phyloP scores from a whole-genome alignment of 2,888 invertebrate species.

The Clistopyga incitator region DNA sequence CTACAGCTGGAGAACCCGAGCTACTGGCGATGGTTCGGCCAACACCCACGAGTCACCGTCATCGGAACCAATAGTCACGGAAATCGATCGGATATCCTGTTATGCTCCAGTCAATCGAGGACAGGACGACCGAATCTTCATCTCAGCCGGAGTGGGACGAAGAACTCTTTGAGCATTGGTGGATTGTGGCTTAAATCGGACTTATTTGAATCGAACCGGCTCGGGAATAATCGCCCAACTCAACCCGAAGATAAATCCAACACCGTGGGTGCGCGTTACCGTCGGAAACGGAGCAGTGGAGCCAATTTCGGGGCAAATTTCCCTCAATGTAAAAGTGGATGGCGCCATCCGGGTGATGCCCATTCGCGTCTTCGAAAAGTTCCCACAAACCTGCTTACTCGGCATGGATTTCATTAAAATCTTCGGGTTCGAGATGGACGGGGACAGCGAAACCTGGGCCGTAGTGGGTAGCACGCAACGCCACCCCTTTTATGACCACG shows the following conservation, averaged over 20 bases:
- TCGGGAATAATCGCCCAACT: neutral
- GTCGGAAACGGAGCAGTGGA: slow-evolving; percentile 15
- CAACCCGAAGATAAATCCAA: neutral
- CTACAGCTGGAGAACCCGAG: neutral
- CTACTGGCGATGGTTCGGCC: neutral
- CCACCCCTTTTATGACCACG: neutral
- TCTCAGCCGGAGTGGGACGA: neutral
- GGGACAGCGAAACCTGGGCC: neutral
- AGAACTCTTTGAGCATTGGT: neutral
- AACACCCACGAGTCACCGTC: neutral
- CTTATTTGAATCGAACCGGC: neutral
- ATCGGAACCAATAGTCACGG: neutral
- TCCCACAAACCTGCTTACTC: slow-evolving; percentile 19
- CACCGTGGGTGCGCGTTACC: slow-evolving; percentile 6
- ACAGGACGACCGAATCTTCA: neutral
- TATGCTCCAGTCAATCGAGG: neutral
- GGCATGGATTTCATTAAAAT: slow-evolving; percentile 36
- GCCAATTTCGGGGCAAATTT: neutral
- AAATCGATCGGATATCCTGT: neutral
- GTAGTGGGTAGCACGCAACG: neutral
- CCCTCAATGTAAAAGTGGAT: neutral
- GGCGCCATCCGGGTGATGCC: neutral
- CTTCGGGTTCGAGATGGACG: slow-evolving; percentile 11
- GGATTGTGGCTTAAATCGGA: slow-evolving; percentile 4
- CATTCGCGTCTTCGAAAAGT: slow-evolving; percentile 1